These are phyloP conservation scores for Sturnus vulgaris DNA, from an alignment of 2,113 vertebrate species.

Conservation along the genomic window DNA sequence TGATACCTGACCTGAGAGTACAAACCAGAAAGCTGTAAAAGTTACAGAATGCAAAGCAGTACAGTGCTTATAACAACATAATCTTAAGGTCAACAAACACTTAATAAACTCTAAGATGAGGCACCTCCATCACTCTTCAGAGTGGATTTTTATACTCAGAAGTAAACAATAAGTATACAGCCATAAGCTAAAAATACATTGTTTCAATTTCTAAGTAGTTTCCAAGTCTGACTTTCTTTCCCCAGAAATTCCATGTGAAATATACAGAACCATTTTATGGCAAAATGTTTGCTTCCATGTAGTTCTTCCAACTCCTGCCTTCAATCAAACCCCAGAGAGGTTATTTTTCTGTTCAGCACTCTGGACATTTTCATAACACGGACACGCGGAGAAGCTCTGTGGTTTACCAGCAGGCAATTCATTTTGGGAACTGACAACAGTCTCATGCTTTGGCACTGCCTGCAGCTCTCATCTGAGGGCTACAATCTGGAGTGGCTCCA, in stretches of 20 bases:
- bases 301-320: background rate
- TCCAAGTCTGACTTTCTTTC: background rate
- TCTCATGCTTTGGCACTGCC: background rate
- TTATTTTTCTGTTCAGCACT: background rate
- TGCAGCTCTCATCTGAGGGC: background rate
- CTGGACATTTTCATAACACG: background rate
- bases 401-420: background rate
- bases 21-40: conserved; percentile 4
- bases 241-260: background rate
- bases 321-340: background rate
- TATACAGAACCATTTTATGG: background rate
- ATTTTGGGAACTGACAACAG: background rate
- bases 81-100: background rate
- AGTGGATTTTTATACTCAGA: background rate
- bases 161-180: background rate
- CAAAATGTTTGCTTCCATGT: background rate
- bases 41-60: background rate
- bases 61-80: background rate
- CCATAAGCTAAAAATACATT: background rate
- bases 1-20: background rate
- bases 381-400: background rate
- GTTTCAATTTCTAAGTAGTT: background rate
- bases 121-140: background rate
- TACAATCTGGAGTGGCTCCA: background rate
- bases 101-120: background rate